Base-by-base conservation (phyloP, 92 coral and sea anemone genomes). In the Scolanthus callimorphus region DNA sequence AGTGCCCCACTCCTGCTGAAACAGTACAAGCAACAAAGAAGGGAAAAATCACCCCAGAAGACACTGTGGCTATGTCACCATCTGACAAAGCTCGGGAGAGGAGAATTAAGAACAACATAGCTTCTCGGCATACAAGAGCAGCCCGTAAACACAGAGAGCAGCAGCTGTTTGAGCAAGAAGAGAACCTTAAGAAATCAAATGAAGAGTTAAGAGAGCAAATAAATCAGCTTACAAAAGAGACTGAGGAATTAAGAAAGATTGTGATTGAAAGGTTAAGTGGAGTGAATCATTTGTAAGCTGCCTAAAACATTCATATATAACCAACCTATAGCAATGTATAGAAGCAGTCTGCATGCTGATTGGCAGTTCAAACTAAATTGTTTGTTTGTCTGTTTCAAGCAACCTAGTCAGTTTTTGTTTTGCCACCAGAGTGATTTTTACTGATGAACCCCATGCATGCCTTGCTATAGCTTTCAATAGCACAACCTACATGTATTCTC, bases 31-130 rank as follows among this genome's bases (percentile, higher is more conserved):
- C 69, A 1, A n/a, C n/a, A n/a, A 82, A 82, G 60, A 82, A 69
- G 41, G 26, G 60, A 1, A 81, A 81, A 53, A 3, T 29, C 11
- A 24, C 31, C 17, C 21, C 13, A 19, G 44, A 12, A 6, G 39
- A 25, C 19, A 17, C 15, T 27, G 9, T 37, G 26, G 45, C n/a
- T 23, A 13, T 37, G 19, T 3, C 1, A 11, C 4, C 20, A 0
- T 27, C 47, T 61, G 97, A 83, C 58, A 84, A 61, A 52, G 59
- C 51, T 46, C 63, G 65, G 13, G 63, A 70, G 49, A 70, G 99
- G 30, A 67, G 99, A 51, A 43, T 80, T 38, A 94, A 94, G 67
- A 94, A 94, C 66, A 94, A 94, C 62, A 70, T 66, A 55, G 99
- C 99, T 2, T 94, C 99, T 0, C 74, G 79, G 15, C 56, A 67